phyloP scores from a whole-genome alignment of 2,888 invertebrate species.

The Heliconius cydno region DNA sequence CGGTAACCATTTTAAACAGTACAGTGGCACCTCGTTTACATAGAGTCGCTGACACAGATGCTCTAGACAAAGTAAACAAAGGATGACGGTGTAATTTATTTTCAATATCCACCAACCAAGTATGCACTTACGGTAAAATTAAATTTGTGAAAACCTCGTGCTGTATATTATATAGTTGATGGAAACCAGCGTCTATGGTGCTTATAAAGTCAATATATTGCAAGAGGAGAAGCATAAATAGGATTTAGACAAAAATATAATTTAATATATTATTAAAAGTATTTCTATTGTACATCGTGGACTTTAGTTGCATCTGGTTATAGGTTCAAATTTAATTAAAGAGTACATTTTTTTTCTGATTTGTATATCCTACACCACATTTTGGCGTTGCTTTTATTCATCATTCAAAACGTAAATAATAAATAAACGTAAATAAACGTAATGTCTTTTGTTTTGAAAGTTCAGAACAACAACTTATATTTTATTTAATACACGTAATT shows the following conservation, averaged over 20 bases:
- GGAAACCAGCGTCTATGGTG: background rate
- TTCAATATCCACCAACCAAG: slow-evolving; percentile 39
- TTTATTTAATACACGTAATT: background rate
- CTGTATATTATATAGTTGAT: slow-evolving; percentile 7
- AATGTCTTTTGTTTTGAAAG: too few relatives aligned
- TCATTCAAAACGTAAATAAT: too few relatives aligned
- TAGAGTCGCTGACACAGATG: slow-evolving; percentile 22
- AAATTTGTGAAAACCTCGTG: slow-evolving; percentile 29
- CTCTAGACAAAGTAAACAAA: slow-evolving; percentile 41
- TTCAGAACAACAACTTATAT: background rate
- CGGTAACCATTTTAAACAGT: slow-evolving; percentile 8
- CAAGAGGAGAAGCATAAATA: background rate
- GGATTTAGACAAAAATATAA: slow-evolving; percentile 5
- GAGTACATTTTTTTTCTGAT: too few relatives aligned
- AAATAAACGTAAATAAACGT: too few relatives aligned
- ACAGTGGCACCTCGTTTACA: slow-evolving; percentile 27
- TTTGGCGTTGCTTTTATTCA: too few relatives aligned
- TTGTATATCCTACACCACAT: too few relatives aligned
- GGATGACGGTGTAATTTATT: slow-evolving; percentile 42
- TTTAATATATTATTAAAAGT: background rate
- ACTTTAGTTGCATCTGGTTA: background rate
- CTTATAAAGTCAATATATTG: background rate
- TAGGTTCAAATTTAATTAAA: background rate
- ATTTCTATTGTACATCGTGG: background rate
- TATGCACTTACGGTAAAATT: slow-evolving; percentile 31